Percentiles rank a stretch among this genome's conserved stretches.
Evolutionary conservation across 1,140 invertebrate genomes (phyloP).

Genomic region (Leptonema lineaticorne): DNA sequence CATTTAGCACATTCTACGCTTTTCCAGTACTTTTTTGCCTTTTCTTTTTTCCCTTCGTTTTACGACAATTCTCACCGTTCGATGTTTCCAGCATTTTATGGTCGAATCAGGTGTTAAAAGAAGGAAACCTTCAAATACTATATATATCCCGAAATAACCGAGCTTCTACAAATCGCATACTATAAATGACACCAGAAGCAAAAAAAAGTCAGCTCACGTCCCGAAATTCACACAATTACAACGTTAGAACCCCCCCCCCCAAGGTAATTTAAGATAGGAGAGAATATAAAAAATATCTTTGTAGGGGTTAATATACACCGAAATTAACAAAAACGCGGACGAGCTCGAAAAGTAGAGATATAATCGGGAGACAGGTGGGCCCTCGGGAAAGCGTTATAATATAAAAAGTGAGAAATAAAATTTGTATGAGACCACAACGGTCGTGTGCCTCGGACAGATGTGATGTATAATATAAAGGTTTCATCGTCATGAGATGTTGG

Average conservation of each 20-base stretch:
- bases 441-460: slow-evolving; percentile 15
- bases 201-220: no score
- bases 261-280: no score
- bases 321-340: not conserved
- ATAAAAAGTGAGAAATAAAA: slow-evolving; percentile 6
- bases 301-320: not conserved
- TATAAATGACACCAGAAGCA: not conserved
- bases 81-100: slow-evolving; percentile 4
- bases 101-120: slow-evolving; percentile 17
- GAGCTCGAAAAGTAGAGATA: not conserved
- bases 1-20: slow-evolving; percentile 18
- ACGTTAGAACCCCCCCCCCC: no score
- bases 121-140: slow-evolving; percentile 12
- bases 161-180: not conserved
- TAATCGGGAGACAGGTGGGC: slow-evolving; percentile 4
- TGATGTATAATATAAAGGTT: not conserved
- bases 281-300: not conserved
- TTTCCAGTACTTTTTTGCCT: not conserved
- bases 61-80: slow-evolving; percentile 5
- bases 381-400: not conserved
- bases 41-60: not conserved
- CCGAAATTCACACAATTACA: no score
- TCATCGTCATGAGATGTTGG: not conserved
- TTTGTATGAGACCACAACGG: not conserved
- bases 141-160: slow-evolving; percentile 9